phyloP scores from a whole-genome alignment of 2,113 vertebrate genomes.

The Alaudala cheleensis region DNA sequence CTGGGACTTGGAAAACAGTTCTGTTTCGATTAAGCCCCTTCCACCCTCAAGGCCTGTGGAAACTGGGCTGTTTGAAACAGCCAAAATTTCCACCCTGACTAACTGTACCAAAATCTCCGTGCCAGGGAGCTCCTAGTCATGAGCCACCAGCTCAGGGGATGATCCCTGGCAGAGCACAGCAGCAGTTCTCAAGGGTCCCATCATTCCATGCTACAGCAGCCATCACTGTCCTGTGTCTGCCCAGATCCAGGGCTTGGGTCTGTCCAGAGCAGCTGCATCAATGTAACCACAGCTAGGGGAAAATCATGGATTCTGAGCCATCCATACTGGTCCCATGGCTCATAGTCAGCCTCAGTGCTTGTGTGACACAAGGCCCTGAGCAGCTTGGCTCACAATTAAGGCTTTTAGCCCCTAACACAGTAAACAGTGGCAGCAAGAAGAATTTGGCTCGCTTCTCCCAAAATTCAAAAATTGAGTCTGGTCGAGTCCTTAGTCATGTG shows the following conservation, averaged over 20 bases:
- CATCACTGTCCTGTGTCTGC: fast-evolving
- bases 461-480: not conserved
- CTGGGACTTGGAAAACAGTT: not conserved
- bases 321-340: not conserved
- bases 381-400: not conserved
- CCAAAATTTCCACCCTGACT: not conserved
- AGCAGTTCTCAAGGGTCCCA: not conserved
- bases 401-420: not conserved
- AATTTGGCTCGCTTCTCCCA: not conserved
- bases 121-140: not conserved
- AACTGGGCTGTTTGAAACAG: not conserved
- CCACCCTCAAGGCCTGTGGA: not conserved
- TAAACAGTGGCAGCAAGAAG: not conserved
- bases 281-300: not conserved
- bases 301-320: not conserved
- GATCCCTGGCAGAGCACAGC: not conserved
- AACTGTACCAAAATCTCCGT: not conserved
- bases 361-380: not conserved
- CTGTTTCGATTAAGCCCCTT: not conserved
- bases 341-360: not conserved
- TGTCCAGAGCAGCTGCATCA: not conserved
- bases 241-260: not conserved
- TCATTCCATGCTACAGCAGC: not conserved
- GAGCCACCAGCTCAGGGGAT: not conserved
- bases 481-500: not conserved